Base-by-base conservation (phyloP, 2,797 vertebrate genomes). In the Poeciliopsis gracilis region DNA sequence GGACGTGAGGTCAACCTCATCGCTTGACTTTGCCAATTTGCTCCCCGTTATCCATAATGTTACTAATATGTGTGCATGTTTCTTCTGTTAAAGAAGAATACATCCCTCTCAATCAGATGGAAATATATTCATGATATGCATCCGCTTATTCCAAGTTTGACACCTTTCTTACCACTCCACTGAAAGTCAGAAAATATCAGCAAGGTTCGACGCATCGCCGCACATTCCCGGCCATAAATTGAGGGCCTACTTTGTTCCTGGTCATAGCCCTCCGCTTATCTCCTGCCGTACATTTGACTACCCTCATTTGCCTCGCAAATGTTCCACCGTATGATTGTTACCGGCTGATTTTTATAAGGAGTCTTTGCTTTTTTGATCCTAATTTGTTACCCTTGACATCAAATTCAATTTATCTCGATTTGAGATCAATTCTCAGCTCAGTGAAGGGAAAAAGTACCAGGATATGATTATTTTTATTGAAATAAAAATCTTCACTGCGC, bases 321-420 rank as follows among this genome's bases (percentile, higher is more conserved):
- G 71, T 49, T 76, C 81, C 51, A 71, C 82, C 55, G 77, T 79
- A 36, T 71, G 63, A 87, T 76, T 74, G 79, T 73, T 59, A 70
- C 59, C 49, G 18, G 78, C 76, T 47, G 78, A 73, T 75, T 84
- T 53, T 82, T 87, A 80, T 84, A 46, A 81, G 76, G 72, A 82
- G 51, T 69, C 73, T 80, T 36, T 0, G 28, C 80, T 80, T 77
- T 84, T 84, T 88, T 94, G 93, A 94, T 94, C 92, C 93, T 84
- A 84, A 90, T 79, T 89, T 91, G 86, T 92, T 94, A 94, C 92
- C 92, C 84, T 66, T 85, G 90, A 91, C 90, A 93, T 94, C 90
- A 89, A 87, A 93, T 85, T 90, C 88, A 93, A 93, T 94, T 92
- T 93, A 90, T 91, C 88, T 75, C 84, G 86, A 90, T 93, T 84